A percentile compares a stretch with the other conserved stretches of the same genome.
These are phyloP conservation scores for Notodonta dromedarius DNA, from an alignment of 2,888 invertebrate species.

Conservation along the genomic window DNA sequence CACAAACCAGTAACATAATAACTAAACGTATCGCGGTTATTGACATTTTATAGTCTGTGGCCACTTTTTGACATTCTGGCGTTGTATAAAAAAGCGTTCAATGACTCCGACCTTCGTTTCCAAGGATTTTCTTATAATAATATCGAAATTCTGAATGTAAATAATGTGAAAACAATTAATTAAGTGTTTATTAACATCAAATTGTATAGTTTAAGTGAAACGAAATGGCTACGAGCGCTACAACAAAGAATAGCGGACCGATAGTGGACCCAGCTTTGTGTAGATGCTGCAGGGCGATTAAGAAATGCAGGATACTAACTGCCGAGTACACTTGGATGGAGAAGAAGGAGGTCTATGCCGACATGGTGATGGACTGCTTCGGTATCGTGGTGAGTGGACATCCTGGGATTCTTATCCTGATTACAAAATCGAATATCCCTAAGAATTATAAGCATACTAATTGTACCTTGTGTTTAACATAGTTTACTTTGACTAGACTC, in stretches of 20 bases:
- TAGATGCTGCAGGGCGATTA: constrained; percentile 74
- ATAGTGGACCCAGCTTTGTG: constrained; percentile 76
- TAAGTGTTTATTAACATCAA: constrained; percentile 13
- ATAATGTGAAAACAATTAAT: constrained; percentile 17
- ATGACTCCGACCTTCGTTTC: not conserved
- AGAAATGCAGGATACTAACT: constrained; percentile 76
- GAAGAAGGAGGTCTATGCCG: constrained; percentile 72
- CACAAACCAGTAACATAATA: not conserved
- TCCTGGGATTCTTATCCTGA: not conserved
- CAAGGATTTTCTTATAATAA: constrained; percentile 7
- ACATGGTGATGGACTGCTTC: constrained; percentile 80
- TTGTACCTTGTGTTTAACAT: too few species aligned
- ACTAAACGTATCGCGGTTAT: constrained; percentile 4
- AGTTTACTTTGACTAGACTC: too few species aligned
- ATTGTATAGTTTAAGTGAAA: constrained; percentile 1
- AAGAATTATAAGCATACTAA: too few species aligned
- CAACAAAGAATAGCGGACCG: constrained; percentile 67
- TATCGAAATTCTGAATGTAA: constrained; percentile 32
- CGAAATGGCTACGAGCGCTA: constrained; percentile 61
- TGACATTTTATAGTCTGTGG: not conserved
- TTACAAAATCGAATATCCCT: too few species aligned
- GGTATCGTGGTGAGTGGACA: constrained; percentile 67
- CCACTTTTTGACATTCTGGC: constrained; percentile 14
- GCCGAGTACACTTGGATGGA: constrained; percentile 77
- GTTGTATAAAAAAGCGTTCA: constrained; percentile 5